Evolutionary conservation across 2,888 invertebrate genomes (phyloP).

Genomic region (Abscondita cerata): DNA sequence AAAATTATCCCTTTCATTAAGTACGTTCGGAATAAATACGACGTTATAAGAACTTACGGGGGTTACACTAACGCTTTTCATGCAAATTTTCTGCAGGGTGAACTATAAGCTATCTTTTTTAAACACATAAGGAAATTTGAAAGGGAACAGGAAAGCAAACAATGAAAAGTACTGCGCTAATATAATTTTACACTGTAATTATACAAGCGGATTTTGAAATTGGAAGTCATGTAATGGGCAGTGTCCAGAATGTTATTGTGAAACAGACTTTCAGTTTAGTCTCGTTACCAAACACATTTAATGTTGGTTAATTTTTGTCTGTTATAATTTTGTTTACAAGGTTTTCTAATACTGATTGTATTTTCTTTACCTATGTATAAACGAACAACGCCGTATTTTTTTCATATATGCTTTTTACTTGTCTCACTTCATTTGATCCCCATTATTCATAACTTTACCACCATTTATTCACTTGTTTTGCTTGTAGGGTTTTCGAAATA

Average conservation of each 20-base stretch:
- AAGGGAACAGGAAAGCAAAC: slow-evolving; percentile 29
- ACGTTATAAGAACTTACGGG: slow-evolving; percentile 42
- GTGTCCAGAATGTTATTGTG: slow-evolving; percentile 48
- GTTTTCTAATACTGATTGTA: slow-evolving; percentile 44
- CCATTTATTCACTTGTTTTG: too few relatives aligned
- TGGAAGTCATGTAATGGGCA: slow-evolving; percentile 56
- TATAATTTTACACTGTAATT: slow-evolving; percentile 47
- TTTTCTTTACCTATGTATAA: slow-evolving; percentile 25
- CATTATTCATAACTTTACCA: slow-evolving; percentile 1
- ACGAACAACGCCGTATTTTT: neutral
- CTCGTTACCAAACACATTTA: slow-evolving; percentile 55
- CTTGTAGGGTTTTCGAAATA: too few relatives aligned
- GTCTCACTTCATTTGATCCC: slow-evolving; percentile 13
- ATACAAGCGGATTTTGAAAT: slow-evolving; percentile 54
- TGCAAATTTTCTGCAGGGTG: slow-evolving; percentile 28
- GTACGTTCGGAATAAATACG: slow-evolving; percentile 44
- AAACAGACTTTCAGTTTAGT: slow-evolving; percentile 54
- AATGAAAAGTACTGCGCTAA: slow-evolving; percentile 39
- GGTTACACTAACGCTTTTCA: slow-evolving; percentile 30
- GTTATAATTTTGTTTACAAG: slow-evolving; percentile 57
- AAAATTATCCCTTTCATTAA: slow-evolving; percentile 47
- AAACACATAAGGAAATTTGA: slow-evolving; percentile 12
- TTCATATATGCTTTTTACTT: slow-evolving; percentile 17
- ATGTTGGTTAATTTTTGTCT: slow-evolving; percentile 57
- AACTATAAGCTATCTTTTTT: slow-evolving; percentile 26